These are phyloP conservation scores for Fistularia commersonii DNA, from an alignment of 2,797 vertebrate genomes.

Conservation along the genomic window DNA sequence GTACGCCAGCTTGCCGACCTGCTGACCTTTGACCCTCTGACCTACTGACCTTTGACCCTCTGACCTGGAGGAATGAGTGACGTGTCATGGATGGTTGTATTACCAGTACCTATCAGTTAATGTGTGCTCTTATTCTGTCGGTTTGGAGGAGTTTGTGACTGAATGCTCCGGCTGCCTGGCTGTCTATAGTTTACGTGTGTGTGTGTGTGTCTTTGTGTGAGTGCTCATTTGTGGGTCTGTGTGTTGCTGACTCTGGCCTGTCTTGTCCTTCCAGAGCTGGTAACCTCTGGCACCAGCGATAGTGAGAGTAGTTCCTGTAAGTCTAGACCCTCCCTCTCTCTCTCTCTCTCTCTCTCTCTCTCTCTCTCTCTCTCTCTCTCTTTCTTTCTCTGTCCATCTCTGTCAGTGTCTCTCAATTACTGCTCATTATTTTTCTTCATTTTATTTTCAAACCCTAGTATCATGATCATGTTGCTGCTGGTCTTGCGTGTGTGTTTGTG, in stretches of 20 bases:
- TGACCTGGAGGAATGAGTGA: conserved; percentile 3
- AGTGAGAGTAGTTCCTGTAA: conserved; percentile 98
- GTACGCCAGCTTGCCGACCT: background rate
- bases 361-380: background rate
- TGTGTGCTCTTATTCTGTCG: background rate
- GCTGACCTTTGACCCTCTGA: background rate
- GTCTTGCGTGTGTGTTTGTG: conserved; percentile 6
- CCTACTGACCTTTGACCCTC: too few relatives aligned
- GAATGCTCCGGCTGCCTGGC: background rate
- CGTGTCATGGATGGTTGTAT: conserved; percentile 3
- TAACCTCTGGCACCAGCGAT: conserved; percentile 97
- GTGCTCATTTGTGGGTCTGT: conserved; percentile 19
- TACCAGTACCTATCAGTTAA: background rate
- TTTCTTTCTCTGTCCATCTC: background rate
- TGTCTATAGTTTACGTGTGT: background rate
- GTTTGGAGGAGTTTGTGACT: background rate
- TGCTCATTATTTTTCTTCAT: conserved; percentile 5
- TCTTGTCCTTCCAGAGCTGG: conserved; percentile 95
- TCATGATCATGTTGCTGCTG: conserved; percentile 6
- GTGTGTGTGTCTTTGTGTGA: conserved; percentile 7
- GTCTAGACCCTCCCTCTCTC: conserved; percentile 65
- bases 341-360: background rate
- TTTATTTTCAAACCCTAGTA: conserved; percentile 15
- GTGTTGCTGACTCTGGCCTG: conserved; percentile 79
- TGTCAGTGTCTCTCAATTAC: background rate